Evolutionary conservation across 2,113 vertebrate genomes (phyloP), one percentile per base, ranked within the genome.

Genomic region (Xyrauchen texanus): DNA sequence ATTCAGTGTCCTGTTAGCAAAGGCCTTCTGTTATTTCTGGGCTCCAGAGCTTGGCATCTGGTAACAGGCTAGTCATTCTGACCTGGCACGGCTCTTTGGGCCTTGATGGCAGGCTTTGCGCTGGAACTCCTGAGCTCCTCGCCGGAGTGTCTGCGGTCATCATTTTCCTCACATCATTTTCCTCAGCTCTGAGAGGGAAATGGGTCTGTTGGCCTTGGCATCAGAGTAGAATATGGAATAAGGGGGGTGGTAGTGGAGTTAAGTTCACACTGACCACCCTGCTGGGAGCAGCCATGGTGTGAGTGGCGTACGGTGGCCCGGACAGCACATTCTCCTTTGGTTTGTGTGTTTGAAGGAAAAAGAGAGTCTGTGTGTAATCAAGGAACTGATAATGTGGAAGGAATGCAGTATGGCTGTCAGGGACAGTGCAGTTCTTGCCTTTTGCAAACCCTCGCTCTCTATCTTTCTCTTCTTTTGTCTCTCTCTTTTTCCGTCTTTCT

Each of bases 371-470:
- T 63, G 73, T 84, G 81, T 79, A 73, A 78, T 79, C 82, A 83
- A 72, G 74, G 78, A 72, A 64, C 64, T 79, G 79, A 82, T 82
- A 82, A 85, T 82, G 80, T 85, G 80, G 77, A 82, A 82, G 81
- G 83, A 85, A 82, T 85, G 83, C 64, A 68, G 68, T 49, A 63
- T 64, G 74, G 68, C 68, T 82, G 73, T 77, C 58, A 52, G 68
- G 75, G 76, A 82, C 70, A 76, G 72, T 81, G 69, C 64, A 75
- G 79, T 64, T 61, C 15, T 13, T 57, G n/a, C 47, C 45, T 4
- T 4, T 7, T 55, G 16, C 5, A 21, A 8, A 6, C 34, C 13
- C 16, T 55, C 9, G 69, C 57, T 52, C 46, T n/a, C 21, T 34
- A 12, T 66, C 52, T 58, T 51, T 64, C 62, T 68, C n/a, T 46